Percentiles rank a stretch among this genome's conserved stretches.
Conservation (phyloP, 2,113 vertebrate genomes). For the Glareola pratincola region DNA sequence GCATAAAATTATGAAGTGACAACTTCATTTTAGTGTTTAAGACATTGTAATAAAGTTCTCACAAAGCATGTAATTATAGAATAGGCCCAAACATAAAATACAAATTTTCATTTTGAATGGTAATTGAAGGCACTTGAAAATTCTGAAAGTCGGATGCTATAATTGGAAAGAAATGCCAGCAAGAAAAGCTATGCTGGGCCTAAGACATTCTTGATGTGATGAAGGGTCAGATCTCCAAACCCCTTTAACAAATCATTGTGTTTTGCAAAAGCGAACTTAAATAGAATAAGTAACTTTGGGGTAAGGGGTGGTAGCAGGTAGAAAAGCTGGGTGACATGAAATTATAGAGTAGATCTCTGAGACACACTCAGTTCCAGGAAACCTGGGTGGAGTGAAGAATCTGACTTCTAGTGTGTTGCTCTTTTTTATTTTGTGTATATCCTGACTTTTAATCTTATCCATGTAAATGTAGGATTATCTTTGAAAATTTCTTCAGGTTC, state of each 20-base stretch:
- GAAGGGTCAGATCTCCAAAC: background rate
- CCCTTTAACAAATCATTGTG: fast-evolving
- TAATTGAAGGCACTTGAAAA: background rate
- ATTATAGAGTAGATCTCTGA: fast-evolving
- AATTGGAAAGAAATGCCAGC: background rate
- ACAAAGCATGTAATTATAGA: background rate
- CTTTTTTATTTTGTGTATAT: background rate
- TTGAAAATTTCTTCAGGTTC: background rate
- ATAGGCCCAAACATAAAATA: background rate
- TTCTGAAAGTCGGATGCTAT: background rate
- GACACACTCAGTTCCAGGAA: background rate
- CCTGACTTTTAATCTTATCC: background rate
- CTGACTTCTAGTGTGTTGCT: background rate
- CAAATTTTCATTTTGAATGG: background rate
- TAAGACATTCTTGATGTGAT: background rate
- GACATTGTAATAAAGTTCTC: background rate
- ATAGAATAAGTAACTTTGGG: background rate
- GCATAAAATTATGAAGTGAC: background rate
- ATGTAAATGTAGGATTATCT: background rate
- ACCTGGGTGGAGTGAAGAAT: background rate
- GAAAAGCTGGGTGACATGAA: background rate
- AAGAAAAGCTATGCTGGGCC: background rate
- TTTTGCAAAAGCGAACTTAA: background rate
- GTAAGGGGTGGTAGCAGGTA: background rate
- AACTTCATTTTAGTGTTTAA: background rate